Base-by-base conservation (phyloP, 2,113 vertebrate genomes). In the Ammodytes dubius region DNA sequence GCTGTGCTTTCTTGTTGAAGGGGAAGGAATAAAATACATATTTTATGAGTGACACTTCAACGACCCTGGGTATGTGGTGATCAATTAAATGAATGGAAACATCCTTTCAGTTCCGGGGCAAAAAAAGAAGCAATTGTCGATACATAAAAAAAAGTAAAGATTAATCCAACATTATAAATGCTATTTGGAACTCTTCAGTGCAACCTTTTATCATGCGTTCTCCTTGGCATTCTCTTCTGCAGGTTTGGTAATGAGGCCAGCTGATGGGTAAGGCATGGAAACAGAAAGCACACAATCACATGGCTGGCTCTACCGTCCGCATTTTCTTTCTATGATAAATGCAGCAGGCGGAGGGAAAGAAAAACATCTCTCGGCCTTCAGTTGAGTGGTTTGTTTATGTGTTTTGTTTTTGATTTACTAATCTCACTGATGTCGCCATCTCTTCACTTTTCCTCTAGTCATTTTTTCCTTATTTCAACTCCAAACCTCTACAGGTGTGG, bases 351-450 rank as follows among this genome's bases (percentile, higher is more conserved):
- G 13, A 56, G 60, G 39, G 37, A 74, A 84, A 53, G 60, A 47
- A 57, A 75, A 73, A 46, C 71, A 73, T 52, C 72, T 3, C 43
- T 75, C 17, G 15, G 74, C 87, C 92, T 90, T 89, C 69, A 82
- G 53, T 67, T 65, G 83, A 91, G 87, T 80, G 86, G 76, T 82
- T 89, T 89, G 82, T 91, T 91, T 90, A 43, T 74, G 66, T 70
- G 66, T 65, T n/a, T n/a, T n/a, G n/a, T n/a, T n/a, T n/a, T 71
- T 84, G 85, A 89, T 91, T 89, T 87, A 86, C 80, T 60, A 74
- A 85, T 57, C 77, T 85, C 52, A 75, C 61, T 72, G 42, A 84
- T 85, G 85, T 77, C 1, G 57, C 69, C 63, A 47, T 70, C 73
- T 64, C 57, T 70, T 82, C 46, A 70, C 69, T 63, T 37, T 83